Conservation (phyloP, 2,797 vertebrate genomes). For the Okamejei kenojei region DNA sequence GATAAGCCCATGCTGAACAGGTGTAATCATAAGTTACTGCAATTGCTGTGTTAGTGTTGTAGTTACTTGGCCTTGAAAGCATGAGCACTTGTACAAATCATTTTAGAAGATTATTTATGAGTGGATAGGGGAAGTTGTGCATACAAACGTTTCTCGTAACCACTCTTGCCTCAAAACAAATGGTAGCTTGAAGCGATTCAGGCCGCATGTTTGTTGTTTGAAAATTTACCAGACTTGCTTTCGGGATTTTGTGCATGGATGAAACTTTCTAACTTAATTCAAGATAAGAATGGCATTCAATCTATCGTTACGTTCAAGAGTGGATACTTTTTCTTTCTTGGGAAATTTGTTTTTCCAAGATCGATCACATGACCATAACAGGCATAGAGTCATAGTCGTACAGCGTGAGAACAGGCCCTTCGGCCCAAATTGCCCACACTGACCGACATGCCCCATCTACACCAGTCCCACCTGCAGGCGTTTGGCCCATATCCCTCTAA, state of each 20-base stretch:
- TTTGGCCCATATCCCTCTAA: no score
- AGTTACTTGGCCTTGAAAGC: background rate
- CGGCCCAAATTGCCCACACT: no score
- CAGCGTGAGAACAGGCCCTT: no score
- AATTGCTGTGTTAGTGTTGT: background rate
- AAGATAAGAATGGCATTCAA: background rate
- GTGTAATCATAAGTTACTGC: background rate
- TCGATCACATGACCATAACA: background rate
- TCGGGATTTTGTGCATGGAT: background rate
- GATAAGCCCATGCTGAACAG: background rate
- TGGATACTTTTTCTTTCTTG: no score
- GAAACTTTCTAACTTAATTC: background rate
- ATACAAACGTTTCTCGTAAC: background rate
- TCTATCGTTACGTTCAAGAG: no score
- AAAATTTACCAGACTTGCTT: background rate
- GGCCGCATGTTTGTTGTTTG: background rate
- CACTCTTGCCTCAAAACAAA: background rate
- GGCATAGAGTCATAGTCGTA: background rate
- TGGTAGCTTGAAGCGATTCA: background rate
- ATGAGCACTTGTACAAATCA: no score
- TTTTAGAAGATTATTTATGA: background rate
- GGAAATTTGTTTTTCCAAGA: no score
- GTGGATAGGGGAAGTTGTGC: background rate
- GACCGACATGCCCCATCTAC: no score
- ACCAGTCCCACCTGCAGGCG: no score